Evolutionary conservation across 1,140 invertebrate genomes (phyloP), one percentile per base, ranked within the genome.

Genomic region (Lasaia peninsularis): DNA sequence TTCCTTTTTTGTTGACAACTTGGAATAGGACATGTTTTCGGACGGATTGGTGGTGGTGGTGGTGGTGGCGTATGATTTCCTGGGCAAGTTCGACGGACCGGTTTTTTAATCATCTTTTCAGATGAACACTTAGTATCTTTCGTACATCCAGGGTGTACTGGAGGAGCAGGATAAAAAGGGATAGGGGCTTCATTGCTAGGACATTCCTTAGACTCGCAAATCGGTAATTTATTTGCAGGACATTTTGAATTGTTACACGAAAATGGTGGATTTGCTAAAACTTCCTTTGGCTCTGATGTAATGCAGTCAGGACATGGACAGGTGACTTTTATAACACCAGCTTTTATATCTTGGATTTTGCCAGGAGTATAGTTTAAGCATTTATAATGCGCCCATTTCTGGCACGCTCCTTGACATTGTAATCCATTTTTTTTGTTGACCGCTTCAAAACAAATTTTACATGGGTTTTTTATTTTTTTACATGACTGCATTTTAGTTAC

Each of bases 291-390:
- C 20, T 54, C 55, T 8, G 50, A 28, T 7, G 62, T 69, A 1
- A 65, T 57, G 48, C 81, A 85, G 62, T 78, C 75, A 5, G 81
- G 78, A 10, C 81, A 85, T 0, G 83, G 83, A 10, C 83, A 86
- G 0, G 55, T 73, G 0, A 86, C 57, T 63, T 66, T 69, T 18
- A 86, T 71, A 5, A 71, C 35, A 3, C 78, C 78, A 3, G 62
- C 62, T 56, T 77, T 79, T n/a, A 84, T 75, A 28, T 84, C 80
- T 3, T 73, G 48, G 10, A 86, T 77, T 56, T 78, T 80, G 0
- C 78, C 76, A 11, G 79, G 78, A 1, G 73, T 78, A 21, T 73
- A 86, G 35, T 80, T 73, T 1, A 86, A 44, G 51, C 83, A 86
- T 52, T 73, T 74, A 54, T 58, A 86, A 56, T 86, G 81, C 2